Conservation (phyloP, 2,797 vertebrate genomes). For the Delichon dasypus region DNA sequence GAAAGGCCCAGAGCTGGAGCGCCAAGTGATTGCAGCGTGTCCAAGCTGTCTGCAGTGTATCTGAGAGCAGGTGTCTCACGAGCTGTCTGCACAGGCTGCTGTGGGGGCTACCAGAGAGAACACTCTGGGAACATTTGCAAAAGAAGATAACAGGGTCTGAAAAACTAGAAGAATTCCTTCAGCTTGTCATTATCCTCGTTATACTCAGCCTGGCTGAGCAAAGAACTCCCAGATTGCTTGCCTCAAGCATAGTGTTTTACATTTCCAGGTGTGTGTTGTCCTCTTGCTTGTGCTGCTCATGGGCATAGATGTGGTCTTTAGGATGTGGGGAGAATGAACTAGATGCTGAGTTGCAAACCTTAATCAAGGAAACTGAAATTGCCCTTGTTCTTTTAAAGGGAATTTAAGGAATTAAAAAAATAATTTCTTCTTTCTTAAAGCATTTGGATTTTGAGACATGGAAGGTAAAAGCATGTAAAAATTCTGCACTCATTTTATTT, state of each 20-base stretch:
- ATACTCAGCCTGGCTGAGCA: neutral
- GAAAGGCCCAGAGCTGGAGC: neutral
- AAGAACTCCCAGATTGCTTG: neutral
- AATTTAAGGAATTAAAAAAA: neutral
- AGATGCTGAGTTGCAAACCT: neutral
- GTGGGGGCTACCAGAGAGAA: neutral
- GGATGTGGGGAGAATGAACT: neutral
- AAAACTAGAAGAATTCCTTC: neutral
- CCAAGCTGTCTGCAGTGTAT: neutral
- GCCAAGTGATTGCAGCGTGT: fast-evolving
- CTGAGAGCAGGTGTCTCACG: neutral
- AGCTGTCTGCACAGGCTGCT: neutral
- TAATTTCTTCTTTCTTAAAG: neutral
- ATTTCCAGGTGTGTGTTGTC: neutral
- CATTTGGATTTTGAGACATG: neutral
- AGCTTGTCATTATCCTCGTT: neutral
- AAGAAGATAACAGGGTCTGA: neutral
- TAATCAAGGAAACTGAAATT: neutral
- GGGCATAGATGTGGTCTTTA: neutral
- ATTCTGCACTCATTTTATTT: neutral
- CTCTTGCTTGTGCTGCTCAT: neutral
- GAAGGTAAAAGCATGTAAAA: neutral
- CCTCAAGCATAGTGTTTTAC: neutral
- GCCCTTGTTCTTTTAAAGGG: neutral
- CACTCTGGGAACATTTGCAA: fast-evolving